Base-by-base conservation (phyloP, 2,888 invertebrate genomes). In the Pinctada fucata region DNA sequence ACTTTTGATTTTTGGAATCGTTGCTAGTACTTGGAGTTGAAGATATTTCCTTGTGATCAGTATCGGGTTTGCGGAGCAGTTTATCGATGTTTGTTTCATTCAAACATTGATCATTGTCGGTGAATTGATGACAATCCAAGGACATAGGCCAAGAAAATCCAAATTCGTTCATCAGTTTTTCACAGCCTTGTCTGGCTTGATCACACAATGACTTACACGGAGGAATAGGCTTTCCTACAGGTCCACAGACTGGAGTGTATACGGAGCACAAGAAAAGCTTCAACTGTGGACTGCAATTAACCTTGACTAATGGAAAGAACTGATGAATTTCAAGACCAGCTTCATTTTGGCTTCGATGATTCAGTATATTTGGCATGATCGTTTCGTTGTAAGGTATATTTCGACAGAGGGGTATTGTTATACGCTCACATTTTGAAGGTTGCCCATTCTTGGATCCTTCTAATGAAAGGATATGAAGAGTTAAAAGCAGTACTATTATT, bases 371-470 rank as follows among this genome's bases (percentile, higher is more conserved):
- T n/a, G 77, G 77, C 8, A 77, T 48, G 47, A 71, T 72, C 51
- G 77, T 77, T n/a, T 77, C 51, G 31, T 77, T 77, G 49, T 77
- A 77, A 8, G 77, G 77, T 67, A 77, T 72, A 58, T 47, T 67
- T 49, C 58, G 65, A 58, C 77, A 77, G 3, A 72, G 16, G 16
- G 49, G 67, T 2, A 72, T 72, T 16, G 66, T 72, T 13, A 77
- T 72, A 3, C 65, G 67, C 72, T 77, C 77, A 71, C 77, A 77
- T 49, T 64, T 67, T n/a, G n/a, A n/a, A n/a, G n/a, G n/a, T n/a
- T n/a, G n/a, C n/a, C n/a, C n/a, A n/a, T n/a, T n/a, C n/a, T n/a
- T n/a, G n/a, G n/a, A n/a, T n/a, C n/a, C n/a, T n/a, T n/a, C n/a
- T n/a, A n/a, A n/a, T n/a, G n/a, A n/a, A n/a, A n/a, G n/a, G n/a